Percentiles rank a stretch among this genome's conserved stretches.
These are phyloP conservation scores for Sigmodon hispidus DNA, from an alignment of 2,113 vertebrate species.

Conservation along the genomic window DNA sequence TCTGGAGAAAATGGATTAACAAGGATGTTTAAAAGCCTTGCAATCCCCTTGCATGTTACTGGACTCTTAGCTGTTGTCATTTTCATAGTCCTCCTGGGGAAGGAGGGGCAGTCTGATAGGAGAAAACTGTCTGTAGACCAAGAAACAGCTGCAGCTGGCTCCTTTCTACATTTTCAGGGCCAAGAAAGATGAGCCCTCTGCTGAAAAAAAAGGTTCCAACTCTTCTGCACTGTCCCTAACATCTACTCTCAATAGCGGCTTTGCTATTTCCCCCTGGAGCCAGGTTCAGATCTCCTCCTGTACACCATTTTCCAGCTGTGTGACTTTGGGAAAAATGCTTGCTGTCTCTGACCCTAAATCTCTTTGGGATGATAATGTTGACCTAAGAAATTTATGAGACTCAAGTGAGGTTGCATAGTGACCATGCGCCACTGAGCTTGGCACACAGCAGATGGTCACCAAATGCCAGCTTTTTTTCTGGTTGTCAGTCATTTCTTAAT, in stretches of 20 bases:
- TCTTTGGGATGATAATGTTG: background rate
- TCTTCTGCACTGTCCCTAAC: background rate
- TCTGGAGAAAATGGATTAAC: slow-evolving; percentile 71
- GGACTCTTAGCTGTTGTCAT: slow-evolving; percentile 66
- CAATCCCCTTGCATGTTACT: slow-evolving; percentile 67
- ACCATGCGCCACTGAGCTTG: background rate
- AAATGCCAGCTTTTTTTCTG: background rate
- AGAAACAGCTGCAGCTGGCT: background rate
- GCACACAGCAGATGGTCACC: background rate
- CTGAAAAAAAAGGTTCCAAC: background rate
- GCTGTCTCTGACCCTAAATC: background rate
- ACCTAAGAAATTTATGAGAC: background rate
- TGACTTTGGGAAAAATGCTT: slow-evolving; percentile 2
- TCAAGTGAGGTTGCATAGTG: background rate
- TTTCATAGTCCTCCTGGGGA: background rate
- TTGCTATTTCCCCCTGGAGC: background rate
- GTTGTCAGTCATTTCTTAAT: background rate
- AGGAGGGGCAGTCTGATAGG: background rate
- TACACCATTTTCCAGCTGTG: background rate
- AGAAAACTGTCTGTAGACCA: background rate
- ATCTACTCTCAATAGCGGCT: background rate
- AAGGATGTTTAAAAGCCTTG: slow-evolving; percentile 66
- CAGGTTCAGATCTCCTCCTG: background rate
- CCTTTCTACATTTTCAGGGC: background rate
- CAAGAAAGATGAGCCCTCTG: slow-evolving; percentile 4